These are phyloP conservation scores for Helarctos malayanus DNA, from an alignment of 2,797 vertebrate genomes.

Conservation along the genomic window DNA sequence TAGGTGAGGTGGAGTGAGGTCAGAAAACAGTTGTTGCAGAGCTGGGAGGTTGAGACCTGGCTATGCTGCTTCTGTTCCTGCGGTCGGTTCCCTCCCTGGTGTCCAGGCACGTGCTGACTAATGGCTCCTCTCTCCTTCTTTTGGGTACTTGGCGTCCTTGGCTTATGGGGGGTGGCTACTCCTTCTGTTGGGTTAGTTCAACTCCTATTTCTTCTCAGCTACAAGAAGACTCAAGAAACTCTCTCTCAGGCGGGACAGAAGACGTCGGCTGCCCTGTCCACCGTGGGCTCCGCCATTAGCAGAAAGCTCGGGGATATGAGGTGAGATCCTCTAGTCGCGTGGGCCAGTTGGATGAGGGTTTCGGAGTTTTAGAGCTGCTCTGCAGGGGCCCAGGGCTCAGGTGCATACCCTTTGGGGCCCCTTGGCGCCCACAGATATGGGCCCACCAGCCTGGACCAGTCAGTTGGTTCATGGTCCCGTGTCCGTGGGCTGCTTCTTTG, in stretches of 20 bases:
- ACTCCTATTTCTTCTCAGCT: slow-evolving; percentile 89
- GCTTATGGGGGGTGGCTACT: background rate
- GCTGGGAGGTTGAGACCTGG: background rate
- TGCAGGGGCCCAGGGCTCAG: background rate
- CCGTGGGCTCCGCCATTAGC: slow-evolving; percentile 94
- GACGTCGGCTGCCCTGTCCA: slow-evolving; percentile 95
- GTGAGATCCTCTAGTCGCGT: slow-evolving; percentile 87
- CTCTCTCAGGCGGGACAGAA: slow-evolving; percentile 97
- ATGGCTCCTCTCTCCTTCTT: background rate
- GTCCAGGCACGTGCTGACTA: background rate
- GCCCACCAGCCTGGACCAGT: background rate
- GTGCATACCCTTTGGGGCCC: background rate
- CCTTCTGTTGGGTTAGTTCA: background rate
- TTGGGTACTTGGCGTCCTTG: background rate
- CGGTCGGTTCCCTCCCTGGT: background rate
- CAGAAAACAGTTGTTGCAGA: background rate
- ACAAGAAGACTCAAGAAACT: slow-evolving; percentile 99
- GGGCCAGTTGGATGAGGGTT: background rate
- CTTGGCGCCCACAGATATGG: background rate
- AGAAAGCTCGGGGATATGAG: slow-evolving; percentile 97
- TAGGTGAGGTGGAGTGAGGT: background rate
- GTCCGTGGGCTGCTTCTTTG: background rate
- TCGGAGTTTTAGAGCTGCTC: background rate
- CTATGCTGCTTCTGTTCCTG: background rate
- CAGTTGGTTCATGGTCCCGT: background rate